These are phyloP conservation scores for Colostygia pectinataria DNA, from an alignment of 2,888 invertebrate species.

Conservation along the genomic window DNA sequence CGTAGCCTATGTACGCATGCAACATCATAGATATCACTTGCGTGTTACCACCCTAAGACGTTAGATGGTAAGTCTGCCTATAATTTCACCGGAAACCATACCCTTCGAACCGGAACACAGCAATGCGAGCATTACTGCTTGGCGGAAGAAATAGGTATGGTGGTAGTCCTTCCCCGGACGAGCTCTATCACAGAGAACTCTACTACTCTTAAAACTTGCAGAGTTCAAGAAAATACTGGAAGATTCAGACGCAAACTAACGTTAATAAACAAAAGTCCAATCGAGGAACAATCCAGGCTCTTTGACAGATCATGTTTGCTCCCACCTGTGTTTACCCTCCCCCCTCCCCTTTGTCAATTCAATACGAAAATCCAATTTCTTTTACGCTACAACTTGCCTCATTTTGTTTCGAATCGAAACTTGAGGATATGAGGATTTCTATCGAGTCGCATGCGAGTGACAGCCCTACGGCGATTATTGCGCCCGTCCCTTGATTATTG, in stretches of 20 bases:
- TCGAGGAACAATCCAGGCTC: constrained; percentile 40
- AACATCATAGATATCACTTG: too few relatives aligned
- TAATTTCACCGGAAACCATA: too few relatives aligned
- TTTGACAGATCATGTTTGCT: constrained; percentile 63
- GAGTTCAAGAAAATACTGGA: too few relatives aligned
- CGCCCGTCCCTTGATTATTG: constrained; percentile 52
- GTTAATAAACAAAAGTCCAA: constrained; percentile 38
- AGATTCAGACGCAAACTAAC: constrained; percentile 17
- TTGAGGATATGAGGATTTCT: constrained; percentile 59
- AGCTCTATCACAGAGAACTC: too few relatives aligned
- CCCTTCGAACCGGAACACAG: too few relatives aligned
- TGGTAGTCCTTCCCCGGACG: too few relatives aligned
- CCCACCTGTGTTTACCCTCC: constrained; percentile 58
- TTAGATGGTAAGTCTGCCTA: too few relatives aligned
- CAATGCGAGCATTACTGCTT: too few relatives aligned
- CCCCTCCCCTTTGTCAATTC: constrained; percentile 59
- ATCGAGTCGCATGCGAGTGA: constrained; percentile 49
- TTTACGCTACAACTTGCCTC: constrained; percentile 70
- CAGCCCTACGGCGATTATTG: constrained; percentile 56
- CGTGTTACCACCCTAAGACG: too few relatives aligned
- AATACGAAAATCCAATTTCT: constrained; percentile 77
- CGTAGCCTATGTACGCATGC: too few relatives aligned
- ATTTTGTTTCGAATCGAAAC: constrained; percentile 64
- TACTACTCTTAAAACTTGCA: too few relatives aligned
- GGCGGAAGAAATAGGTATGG: too few relatives aligned